Conservation (phyloP, 2,888 invertebrate species). For the Omphaloscelis lunosa region DNA sequence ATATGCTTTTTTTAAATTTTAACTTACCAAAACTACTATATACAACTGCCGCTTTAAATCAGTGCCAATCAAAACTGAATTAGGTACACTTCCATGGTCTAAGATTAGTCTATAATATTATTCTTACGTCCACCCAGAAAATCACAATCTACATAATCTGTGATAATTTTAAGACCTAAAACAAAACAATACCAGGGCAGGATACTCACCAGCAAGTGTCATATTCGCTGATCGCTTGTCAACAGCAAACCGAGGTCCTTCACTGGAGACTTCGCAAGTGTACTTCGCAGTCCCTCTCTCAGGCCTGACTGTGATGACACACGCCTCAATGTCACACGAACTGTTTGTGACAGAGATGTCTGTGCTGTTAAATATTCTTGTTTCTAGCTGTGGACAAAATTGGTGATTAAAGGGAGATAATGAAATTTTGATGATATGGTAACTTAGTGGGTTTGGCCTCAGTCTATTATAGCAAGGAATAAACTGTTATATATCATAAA, state of each 20-base stretch:
- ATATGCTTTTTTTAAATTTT: too few species aligned
- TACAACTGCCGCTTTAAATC: too few species aligned
- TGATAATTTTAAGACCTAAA: neutral
- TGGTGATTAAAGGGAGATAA: neutral
- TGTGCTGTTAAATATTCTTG: conserved; percentile 83
- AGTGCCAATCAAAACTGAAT: neutral
- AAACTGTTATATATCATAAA: too few species aligned
- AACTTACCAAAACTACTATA: too few species aligned
- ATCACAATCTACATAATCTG: neutral
- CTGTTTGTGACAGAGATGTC: conserved; percentile 83
- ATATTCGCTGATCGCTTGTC: conserved; percentile 83
- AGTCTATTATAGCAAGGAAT: neutral
- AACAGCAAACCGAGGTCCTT: conserved; percentile 86
- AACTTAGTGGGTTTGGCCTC: neutral
- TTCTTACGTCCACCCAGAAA: neutral
- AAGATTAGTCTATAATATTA: too few species aligned
- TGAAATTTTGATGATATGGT: neutral
- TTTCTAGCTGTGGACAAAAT: conserved; percentile 80
- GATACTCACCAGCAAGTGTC: conserved; percentile 83
- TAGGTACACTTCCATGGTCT: neutral
- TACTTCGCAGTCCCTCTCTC: conserved; percentile 84
- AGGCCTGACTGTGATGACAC: conserved; percentile 80
- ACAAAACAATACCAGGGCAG: conserved; percentile 23
- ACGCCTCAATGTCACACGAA: conserved; percentile 79
- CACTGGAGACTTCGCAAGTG: conserved; percentile 88